Percentiles rank a stretch among this genome's conserved stretches.
Conservation (phyloP, 2,888 invertebrate species). For the Trypoxylon attenuatum region DNA sequence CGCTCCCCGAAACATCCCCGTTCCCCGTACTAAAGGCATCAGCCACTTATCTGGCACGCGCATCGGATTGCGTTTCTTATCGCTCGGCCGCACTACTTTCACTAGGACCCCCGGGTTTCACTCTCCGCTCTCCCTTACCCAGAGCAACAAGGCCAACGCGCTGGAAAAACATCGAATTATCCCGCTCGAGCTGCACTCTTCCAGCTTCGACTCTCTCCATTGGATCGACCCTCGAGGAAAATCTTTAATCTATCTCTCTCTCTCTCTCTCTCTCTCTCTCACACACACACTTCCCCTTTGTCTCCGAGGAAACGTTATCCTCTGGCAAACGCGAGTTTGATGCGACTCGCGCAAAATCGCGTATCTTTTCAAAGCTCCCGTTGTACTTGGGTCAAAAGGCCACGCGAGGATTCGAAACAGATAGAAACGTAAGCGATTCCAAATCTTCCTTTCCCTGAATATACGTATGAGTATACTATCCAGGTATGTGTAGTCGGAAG, state of each 20-base stretch:
- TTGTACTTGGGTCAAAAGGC: slow-evolving; percentile 21
- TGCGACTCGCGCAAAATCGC: neutral
- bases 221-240: too few species aligned
- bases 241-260: too few species aligned
- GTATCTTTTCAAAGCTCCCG: neutral
- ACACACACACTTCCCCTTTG: too few species aligned
- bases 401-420: slow-evolving; percentile 36
- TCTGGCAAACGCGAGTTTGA: too few species aligned
- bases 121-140: neutral
- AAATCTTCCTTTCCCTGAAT: slow-evolving; percentile 46
- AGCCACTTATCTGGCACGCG: slow-evolving; percentile 75
- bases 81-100: slow-evolving; percentile 73
- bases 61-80: slow-evolving; percentile 75
- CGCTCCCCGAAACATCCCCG: slow-evolving; percentile 54
- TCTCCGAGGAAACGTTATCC: too few species aligned
- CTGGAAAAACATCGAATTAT: slow-evolving; percentile 3
- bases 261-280: too few species aligned
- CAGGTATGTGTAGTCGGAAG: slow-evolving; percentile 48
- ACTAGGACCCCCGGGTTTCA: slow-evolving; percentile 48
- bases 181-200: too few species aligned
- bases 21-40: slow-evolving; percentile 67
- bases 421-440: slow-evolving; percentile 43
- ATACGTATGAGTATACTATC: slow-evolving; percentile 48
- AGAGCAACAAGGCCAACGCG: slow-evolving; percentile 3
- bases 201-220: too few species aligned